Percentiles rank a stretch among this genome's conserved stretches.
Conservation (phyloP, 2,797 vertebrate genomes). For the Cirrhinus mrigala region DNA sequence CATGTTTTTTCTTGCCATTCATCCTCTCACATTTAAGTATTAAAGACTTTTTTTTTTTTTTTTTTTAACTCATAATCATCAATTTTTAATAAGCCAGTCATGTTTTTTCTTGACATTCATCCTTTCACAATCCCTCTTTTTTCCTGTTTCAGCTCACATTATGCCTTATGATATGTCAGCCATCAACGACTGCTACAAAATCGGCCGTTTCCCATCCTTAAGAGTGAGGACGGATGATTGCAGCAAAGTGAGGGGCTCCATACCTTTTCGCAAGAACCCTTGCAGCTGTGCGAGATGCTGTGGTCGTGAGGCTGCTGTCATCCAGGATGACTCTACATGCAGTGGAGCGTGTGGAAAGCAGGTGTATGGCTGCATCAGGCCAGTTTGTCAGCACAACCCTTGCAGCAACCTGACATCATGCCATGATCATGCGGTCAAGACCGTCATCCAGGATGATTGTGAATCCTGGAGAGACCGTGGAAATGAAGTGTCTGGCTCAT, state of each 20-base stretch:
- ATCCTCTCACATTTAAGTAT: neutral
- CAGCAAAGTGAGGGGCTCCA: neutral
- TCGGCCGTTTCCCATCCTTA: neutral
- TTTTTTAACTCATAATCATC: too few relatives aligned
- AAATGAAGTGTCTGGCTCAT: neutral
- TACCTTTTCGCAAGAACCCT: neutral
- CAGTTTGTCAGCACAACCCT: neutral
- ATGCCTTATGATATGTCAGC: neutral
- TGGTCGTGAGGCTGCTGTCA: neutral
- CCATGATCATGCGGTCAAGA: neutral
- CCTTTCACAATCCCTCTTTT: neutral
- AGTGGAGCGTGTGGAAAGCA: neutral
- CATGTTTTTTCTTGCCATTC: neutral
- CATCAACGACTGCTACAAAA: neutral
- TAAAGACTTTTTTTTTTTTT: too few relatives aligned
- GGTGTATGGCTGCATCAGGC: neutral
- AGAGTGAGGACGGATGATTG: neutral
- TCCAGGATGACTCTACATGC: neutral
- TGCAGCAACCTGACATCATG: neutral
- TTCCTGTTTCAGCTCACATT: neutral
- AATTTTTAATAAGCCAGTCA: neutral
- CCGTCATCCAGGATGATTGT: neutral
- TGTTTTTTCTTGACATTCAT: neutral
- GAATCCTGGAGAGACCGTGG: neutral
- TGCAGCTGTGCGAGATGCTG: constrained; percentile 1